Base-by-base conservation (phyloP, 2,797 vertebrate genomes). In the Gallinago nigripennis region DNA sequence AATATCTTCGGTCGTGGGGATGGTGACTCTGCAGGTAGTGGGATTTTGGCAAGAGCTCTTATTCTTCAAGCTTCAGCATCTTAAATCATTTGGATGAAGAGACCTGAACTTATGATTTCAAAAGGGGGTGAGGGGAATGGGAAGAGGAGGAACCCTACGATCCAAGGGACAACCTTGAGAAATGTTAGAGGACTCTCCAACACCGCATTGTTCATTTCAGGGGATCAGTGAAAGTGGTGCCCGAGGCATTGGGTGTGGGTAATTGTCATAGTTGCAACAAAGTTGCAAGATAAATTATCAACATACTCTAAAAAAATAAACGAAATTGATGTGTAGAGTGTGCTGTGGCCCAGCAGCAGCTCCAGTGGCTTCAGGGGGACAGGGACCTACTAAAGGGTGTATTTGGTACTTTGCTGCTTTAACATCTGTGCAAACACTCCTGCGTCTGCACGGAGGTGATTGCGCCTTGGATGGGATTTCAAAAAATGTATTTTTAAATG, bases 161-260 rank as follows among this genome's bases (percentile, higher is more conserved):
- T 71, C 24, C 11, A 3, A 6, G 35, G 54, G 77, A 39, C 57
- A 37, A 24, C 2, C 37, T 7, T 27, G 27, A 2, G 2, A 16
- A 43, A 4, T 2, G 30, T 43, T 31, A 9, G 66, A 13, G 4
- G 5, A 3, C 7, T 17, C 9, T 17, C 5, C 25, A 10, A 0
- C 3, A 9, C 5, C 0, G 0, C 1, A 0, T 4, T 7, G 17
- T 56, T 60, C 0, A 0, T 6, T 1, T 5, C 0, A 1, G 12
- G 13, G 20, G 5, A 7, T 6, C 17, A 6, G 72, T 9, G 66
- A 33, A 69, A 73, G 78, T 11, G 61, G 15, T 30, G 23, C 28
- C 0, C 0, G 9, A 31, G 14, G 45, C 10, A 3, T 3, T 6
- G 1, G 8, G 12, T 2, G 2, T 5, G 15, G 11, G 15, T 14